These are phyloP conservation scores for Sphenopsis melanotis DNA, from an alignment of 2,797 vertebrate species.

Conservation along the genomic window DNA sequence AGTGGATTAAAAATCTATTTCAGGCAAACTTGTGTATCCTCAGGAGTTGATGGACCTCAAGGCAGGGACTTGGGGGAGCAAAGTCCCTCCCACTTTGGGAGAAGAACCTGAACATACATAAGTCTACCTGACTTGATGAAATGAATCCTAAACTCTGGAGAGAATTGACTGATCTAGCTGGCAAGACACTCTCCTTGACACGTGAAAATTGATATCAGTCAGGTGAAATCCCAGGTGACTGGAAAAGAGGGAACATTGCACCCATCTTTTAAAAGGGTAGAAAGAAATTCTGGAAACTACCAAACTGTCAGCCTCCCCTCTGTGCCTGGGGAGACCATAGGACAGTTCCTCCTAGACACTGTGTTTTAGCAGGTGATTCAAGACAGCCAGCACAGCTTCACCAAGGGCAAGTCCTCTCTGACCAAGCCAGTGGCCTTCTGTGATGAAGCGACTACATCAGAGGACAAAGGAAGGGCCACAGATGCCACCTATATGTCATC, in stretches of 20 bases:
- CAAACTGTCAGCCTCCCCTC: rapidly evolving
- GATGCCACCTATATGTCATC: not conserved
- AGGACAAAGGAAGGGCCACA: not conserved
- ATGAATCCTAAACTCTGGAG: not conserved
- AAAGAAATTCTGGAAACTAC: not conserved
- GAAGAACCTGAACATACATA: not conserved
- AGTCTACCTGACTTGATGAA: not conserved
- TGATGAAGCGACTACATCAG: not conserved
- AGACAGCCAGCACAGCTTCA: not conserved
- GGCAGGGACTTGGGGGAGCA: not conserved
- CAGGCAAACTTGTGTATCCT: not conserved
- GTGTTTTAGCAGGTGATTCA: not conserved
- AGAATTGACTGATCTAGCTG: not conserved
- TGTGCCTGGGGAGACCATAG: not conserved
- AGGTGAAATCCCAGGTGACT: not conserved
- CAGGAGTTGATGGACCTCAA: not conserved
- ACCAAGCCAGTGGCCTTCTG: not conserved
- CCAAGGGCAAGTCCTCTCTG: not conserved
- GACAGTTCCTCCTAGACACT: not conserved
- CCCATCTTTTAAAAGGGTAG: not conserved
- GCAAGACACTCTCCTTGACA: not conserved
- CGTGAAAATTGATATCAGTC: not conserved
- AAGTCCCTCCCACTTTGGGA: not conserved
- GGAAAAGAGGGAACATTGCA: not conserved
- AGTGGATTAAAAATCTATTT: not conserved